Evolutionary conservation across 2,888 invertebrate species (phyloP).

Genomic region (Mycalesis mineus): DNA sequence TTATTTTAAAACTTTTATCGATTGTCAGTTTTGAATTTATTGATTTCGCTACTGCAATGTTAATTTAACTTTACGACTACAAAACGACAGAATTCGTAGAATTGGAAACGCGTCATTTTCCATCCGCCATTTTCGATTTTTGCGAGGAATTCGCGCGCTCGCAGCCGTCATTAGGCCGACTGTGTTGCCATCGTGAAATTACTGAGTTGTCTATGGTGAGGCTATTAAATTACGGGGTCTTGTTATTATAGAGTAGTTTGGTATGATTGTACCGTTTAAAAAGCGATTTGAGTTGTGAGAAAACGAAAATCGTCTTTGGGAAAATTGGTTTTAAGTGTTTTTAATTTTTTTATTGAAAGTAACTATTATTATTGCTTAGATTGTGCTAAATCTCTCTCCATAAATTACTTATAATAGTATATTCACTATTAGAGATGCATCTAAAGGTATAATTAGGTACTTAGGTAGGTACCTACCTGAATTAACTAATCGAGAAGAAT

Average conservation of each 20-base stretch:
- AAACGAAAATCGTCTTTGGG: slow-evolving; percentile 9
- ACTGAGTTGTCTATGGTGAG: slow-evolving; percentile 57
- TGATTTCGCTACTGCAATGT: too few relatives aligned
- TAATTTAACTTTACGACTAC: not conserved
- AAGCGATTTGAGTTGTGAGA: slow-evolving; percentile 48
- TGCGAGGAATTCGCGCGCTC: slow-evolving; percentile 49
- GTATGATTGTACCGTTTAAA: slow-evolving; percentile 61
- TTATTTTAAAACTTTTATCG: too few relatives aligned
- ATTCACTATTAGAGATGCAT: too few relatives aligned
- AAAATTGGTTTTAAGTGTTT: slow-evolving; percentile 1
- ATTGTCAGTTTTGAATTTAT: too few relatives aligned
- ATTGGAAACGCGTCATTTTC: slow-evolving; percentile 66
- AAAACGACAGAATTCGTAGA: slow-evolving; percentile 44
- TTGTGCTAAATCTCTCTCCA: too few relatives aligned
- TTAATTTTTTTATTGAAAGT: not conserved
- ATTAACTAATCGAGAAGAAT: too few relatives aligned
- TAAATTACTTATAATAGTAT: too few relatives aligned
- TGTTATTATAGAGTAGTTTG: slow-evolving; percentile 41
- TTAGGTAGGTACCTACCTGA: too few relatives aligned
- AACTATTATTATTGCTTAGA: too few relatives aligned
- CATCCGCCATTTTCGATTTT: slow-evolving; percentile 69
- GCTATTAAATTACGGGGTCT: slow-evolving; percentile 68
- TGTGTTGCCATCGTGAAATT: slow-evolving; percentile 74
- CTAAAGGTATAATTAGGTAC: too few relatives aligned
- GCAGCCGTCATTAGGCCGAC: slow-evolving; percentile 63